These are phyloP conservation scores for Gymnopithys bicolor DNA, from an alignment of 2,797 vertebrate genomes.

Conservation along the genomic window DNA sequence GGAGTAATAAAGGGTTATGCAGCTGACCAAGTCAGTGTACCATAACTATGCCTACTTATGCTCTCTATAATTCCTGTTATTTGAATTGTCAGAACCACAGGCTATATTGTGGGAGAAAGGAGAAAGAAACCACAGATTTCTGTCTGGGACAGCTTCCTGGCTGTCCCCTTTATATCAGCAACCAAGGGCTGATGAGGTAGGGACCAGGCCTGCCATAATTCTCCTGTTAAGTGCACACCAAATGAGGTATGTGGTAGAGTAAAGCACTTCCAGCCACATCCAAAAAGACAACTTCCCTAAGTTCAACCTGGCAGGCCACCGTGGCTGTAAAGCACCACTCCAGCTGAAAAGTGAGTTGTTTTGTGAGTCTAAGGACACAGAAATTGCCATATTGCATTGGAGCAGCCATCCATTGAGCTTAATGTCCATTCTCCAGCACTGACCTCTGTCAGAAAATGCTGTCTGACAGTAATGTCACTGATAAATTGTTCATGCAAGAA, in stretches of 20 bases:
- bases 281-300: not conserved
- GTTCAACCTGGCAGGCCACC: not conserved
- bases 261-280: not conserved
- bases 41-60: not conserved
- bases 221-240: not conserved
- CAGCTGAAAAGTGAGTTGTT: not conserved
- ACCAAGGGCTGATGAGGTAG: not conserved
- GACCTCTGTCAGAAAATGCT: conserved; percentile 35
- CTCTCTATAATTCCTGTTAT: not conserved
- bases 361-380: not conserved
- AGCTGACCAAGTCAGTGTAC: not conserved
- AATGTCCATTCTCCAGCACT: not conserved
- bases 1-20: not conserved
- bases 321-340: not conserved
- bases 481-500: conserved; percentile 34
- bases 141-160: not conserved
- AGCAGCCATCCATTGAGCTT: not conserved
- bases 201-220: not conserved
- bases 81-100: not conserved
- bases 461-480: conserved; percentile 15
- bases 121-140: not conserved
- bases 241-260: not conserved
- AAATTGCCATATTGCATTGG: not conserved
- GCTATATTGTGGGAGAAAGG: not conserved
- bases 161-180: not conserved